Base-by-base conservation (phyloP, 2,797 vertebrate species). In the Anniella stebbinsi region DNA sequence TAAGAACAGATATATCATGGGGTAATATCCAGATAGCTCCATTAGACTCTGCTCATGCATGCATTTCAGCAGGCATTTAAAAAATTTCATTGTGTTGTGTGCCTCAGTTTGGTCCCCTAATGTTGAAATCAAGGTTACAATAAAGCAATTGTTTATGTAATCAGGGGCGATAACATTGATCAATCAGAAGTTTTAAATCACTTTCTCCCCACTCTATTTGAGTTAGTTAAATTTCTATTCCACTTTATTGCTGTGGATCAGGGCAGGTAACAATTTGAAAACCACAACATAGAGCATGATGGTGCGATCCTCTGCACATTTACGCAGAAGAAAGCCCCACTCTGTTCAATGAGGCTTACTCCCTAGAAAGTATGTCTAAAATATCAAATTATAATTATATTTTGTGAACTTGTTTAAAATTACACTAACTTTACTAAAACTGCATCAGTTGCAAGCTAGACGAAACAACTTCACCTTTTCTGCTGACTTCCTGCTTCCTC, bases 61-160 rank as follows among this genome's bases (percentile, higher is more conserved):
- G n/a, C 67, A 80, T 84, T 90, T 51, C 67, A 67, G 86, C 36
- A 0, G 0, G 10, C 51, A 54, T 73, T 33, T n/a, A 60, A 66
- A 69, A 89, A 13, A n/a, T 60, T 15, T 54, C 21, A 17, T 15
- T 21, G 38, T 23, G 10, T 70, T 72, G 36, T 1, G 30, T 76
- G 73, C n/a, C 87, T 57, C 41, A 67, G 12, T 60, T 91, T 60
- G 45, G 17, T n/a, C n/a, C 38, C 78, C 9, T 75, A 41, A 70
- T 80, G 88, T 89, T 87, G 30, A 89, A 92, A 33, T 84, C 73
- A 86, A 48, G 23, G 63, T 57, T 90, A 73, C 38, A 73, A 60
- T 70, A 45, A 72, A 17, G 23, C 5, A 21, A 21, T 57, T 88
- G 45, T 41, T 88, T 48, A 57, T 72, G 77, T 45, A 67, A 80